Evolutionary conservation across 2,797 vertebrate genomes (phyloP), one percentile per base, ranked within the genome.

Genomic region (Argyrosomus regius): DNA sequence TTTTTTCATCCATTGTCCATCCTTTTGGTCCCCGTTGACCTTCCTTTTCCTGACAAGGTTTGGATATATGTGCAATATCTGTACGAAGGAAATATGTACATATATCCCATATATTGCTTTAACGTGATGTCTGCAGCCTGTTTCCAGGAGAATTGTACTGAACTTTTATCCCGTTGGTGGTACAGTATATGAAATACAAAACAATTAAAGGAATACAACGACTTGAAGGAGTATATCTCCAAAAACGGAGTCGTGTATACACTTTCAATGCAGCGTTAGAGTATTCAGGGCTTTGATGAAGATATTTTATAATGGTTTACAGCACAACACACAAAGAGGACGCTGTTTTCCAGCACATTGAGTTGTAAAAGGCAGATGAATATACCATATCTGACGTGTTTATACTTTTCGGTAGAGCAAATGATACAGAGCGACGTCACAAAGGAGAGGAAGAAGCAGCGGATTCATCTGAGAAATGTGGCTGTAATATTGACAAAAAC

Each of bases 201-300:
- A 11, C 65, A 54, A 53, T 69, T 81, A 86, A 87, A 90, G 80
- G 89, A 87, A 88, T 82, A 85, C 75, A 77, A 10, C 16, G 78
- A 81, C 54, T 71, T 57, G 13, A 68, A 69, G 63, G 35, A n/a
- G 4, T 46, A 41, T n/a, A 43, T 56, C 22, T 31, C 11, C 11
- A 50, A 76, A 72, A 75, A 9, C 28, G 6, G 2, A 9, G 20
- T 22, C 3, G 5, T 41, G 12, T 8, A 6, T 18, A 48, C 22
- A 31, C 22, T 17, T 31, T 49, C 3, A 13, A 41, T 41, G 17
- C 20, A 48, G 1, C 12, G 4, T 35, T 9, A 68, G 22, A 28
- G 53, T 52, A 28, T 46, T 60, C 7, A 28, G 2, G 12, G 28
- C 24, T 26, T 57, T 31, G 45, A 11, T 50, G 28, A 31, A 56